Evolutionary conservation across 2,113 vertebrate species (phyloP).

Genomic region (Campylorhamphus procurvoides): DNA sequence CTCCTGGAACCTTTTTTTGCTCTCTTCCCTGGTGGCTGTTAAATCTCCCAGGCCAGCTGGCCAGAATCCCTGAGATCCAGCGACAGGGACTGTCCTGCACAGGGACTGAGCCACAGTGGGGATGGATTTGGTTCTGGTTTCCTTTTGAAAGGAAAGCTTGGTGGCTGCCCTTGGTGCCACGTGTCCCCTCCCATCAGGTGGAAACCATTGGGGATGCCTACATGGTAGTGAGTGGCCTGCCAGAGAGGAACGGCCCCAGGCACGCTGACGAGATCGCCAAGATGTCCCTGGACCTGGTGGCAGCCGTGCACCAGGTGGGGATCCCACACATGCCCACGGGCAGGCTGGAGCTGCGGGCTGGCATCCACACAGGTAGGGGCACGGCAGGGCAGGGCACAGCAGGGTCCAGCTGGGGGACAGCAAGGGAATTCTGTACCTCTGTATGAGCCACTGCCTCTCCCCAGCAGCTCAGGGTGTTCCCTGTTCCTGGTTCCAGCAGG

Average conservation of each 20-base stretch:
- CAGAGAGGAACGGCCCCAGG: constrained; percentile 83
- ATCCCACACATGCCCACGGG: constrained; percentile 83
- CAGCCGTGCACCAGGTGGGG: constrained; percentile 83
- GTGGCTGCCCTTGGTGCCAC: background rate
- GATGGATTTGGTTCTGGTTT: background rate
- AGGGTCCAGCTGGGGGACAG: rapidly evolving
- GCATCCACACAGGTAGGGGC: constrained; percentile 85
- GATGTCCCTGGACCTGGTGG: constrained; percentile 89
- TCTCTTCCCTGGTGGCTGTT: background rate
- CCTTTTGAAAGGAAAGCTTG: background rate
- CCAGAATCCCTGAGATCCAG: background rate
- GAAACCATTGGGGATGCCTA: constrained; percentile 91
- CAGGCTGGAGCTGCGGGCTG: constrained; percentile 84
- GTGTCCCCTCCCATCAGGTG: constrained; percentile 64
- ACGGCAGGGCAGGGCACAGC: background rate
- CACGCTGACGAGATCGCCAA: constrained; percentile 87
- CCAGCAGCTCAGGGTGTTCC: no score
- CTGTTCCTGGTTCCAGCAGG: background rate
- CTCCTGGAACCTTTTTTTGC: background rate
- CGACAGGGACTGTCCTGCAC: rapidly evolving
- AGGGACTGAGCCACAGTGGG: background rate
- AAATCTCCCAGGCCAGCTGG: background rate
- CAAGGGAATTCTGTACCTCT: background rate
- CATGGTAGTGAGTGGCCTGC: constrained; percentile 90
- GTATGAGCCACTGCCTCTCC: rapidly evolving